Conservation (phyloP, 2,113 vertebrate genomes). For the Lycaon pictus region DNA sequence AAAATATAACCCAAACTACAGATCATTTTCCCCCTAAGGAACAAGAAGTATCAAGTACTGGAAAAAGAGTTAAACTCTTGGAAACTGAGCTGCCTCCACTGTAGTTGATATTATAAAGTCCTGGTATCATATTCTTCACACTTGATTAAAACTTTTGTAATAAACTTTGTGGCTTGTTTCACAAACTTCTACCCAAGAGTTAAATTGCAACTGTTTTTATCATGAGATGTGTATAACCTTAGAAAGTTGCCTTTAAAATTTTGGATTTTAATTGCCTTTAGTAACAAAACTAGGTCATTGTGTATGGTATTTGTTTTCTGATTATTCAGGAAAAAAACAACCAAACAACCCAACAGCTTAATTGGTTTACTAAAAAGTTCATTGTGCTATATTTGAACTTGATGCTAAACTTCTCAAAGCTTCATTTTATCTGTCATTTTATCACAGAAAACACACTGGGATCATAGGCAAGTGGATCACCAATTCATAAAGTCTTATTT, state of each 20-base stretch:
- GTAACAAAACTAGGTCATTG: conserved; percentile 20
- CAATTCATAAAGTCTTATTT: background rate
- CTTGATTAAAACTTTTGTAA: background rate
- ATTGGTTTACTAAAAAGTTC: background rate
- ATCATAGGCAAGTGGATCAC: background rate
- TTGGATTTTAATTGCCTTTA: background rate
- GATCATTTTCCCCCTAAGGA: background rate
- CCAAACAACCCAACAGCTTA: background rate
- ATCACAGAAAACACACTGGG: background rate
- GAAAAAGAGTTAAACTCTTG: background rate
- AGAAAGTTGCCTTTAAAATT: background rate
- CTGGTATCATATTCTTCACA: background rate
- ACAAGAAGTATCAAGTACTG: background rate
- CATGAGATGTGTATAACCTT: background rate
- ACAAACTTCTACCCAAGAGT: background rate
- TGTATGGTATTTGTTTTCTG: background rate
- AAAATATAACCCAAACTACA: background rate
- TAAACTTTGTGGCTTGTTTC: background rate
- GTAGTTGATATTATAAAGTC: background rate
- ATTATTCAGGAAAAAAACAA: background rate
- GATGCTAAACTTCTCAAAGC: background rate
- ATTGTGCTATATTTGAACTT: background rate
- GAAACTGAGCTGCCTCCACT: background rate
- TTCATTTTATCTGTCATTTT: background rate
- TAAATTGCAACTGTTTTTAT: background rate